Evolutionary conservation across 1,140 invertebrate genomes (phyloP), one percentile per base, ranked within the genome.

Genomic region (Meloidogyne exigua): DNA sequence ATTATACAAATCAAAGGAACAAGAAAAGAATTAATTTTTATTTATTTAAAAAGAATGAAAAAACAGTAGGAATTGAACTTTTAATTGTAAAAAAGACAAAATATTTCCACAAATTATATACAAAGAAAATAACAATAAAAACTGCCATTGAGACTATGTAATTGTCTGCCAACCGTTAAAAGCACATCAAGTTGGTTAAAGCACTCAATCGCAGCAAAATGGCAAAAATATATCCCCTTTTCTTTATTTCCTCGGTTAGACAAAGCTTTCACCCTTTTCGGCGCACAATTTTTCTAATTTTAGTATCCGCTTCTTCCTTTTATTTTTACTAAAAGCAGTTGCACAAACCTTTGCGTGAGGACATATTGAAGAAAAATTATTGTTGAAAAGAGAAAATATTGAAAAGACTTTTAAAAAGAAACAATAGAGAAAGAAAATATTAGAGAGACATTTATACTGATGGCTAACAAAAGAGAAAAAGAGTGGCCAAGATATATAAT

Each of bases 161-260:
- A 57, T 57, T 57, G 49, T 57, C 49, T 3, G 15, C 44, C 44
- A 49, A n/a, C n/a, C n/a, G n/a, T n/a, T n/a, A 32, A 32, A 32
- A 32, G 28, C 28, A 32, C 28, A 32, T 32, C 28, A 32, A 32
- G 7, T 32, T 32, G 49, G 49, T 57, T 57, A 44, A 44, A 44
- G 42, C 42, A 57, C 49, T 57, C 49, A 57, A 57, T 57, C 49
- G 49, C 49, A 57, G 49, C 49, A 57, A 57, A 57, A 57, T 57
- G 49, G 49, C 49, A 57, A 57, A 57, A 57, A 57, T 57, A 57
- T 39, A 32, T 49, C 44, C 44, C 18, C 13, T 57, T 57, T n/a
- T 18, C 7, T 9, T 57, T 57, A n/a, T 57, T 57, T n/a, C 28
- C 7, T n/a, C 13, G 13, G 49, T 12, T 57, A 57, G 1, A 57